Conservation (phyloP, 2,113 vertebrate genomes). For the Mesocricetus auratus region DNA sequence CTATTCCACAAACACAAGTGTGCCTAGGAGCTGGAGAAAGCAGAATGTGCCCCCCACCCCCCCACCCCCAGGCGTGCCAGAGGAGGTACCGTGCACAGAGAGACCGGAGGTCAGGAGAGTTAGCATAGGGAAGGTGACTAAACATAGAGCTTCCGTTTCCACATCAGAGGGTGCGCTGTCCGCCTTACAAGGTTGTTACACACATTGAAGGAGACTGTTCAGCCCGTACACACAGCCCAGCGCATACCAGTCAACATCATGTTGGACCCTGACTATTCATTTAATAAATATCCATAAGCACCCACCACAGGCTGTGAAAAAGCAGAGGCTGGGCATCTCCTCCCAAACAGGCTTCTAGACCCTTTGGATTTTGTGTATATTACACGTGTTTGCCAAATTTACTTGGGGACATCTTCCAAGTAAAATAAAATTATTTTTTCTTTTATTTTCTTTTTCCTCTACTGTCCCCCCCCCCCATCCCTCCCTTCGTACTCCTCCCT, state of each 20-base stretch:
- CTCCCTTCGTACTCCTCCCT: background rate
- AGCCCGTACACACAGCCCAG: background rate
- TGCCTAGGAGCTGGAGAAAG: background rate
- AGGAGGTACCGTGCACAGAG: rapidly evolving
- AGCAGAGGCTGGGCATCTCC: background rate
- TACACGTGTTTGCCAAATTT: background rate
- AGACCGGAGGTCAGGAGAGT: background rate
- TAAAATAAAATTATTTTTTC: background rate
- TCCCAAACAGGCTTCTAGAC: background rate
- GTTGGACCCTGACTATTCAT: background rate
- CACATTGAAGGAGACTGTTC: background rate
- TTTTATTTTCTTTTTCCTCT: background rate
- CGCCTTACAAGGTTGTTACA: background rate
- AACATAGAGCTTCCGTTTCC: background rate
- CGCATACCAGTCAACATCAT: background rate
- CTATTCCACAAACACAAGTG: no score
- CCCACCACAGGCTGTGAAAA: background rate
- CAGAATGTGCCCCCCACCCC: background rate
- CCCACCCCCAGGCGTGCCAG: background rate
- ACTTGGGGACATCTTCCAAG: background rate
- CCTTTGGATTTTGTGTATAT: background rate
- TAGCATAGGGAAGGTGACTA: no score
- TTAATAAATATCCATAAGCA: background rate
- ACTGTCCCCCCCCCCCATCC: no score
- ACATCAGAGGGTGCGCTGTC: background rate